These are phyloP conservation scores for Buceros bicornis DNA, from an alignment of 2,797 vertebrate genomes.

Conservation along the genomic window DNA sequence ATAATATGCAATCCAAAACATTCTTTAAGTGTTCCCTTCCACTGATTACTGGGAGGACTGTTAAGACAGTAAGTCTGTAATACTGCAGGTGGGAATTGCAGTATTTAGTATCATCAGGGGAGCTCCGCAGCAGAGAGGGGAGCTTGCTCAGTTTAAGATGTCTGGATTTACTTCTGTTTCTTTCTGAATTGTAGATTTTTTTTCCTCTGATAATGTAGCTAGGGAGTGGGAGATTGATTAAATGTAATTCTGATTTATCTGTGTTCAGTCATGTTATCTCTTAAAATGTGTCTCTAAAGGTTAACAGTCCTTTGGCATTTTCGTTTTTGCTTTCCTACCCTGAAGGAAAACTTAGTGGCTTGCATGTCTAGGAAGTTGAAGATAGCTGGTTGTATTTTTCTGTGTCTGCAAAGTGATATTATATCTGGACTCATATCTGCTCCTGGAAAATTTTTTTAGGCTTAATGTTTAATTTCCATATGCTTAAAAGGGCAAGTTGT, in stretches of 20 bases:
- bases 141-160: constrained; percentile 38
- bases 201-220: constrained; percentile 16
- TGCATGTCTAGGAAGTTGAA: constrained; percentile 7
- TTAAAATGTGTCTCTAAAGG: constrained; percentile 59
- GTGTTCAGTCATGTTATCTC: constrained; percentile 44
- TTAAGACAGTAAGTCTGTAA: constrained; percentile 31
- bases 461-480: constrained; percentile 64
- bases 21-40: constrained; percentile 52
- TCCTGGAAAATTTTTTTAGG: constrained; percentile 48
- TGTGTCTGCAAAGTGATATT: constrained; percentile 31
- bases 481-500: constrained; percentile 31
- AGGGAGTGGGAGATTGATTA: constrained; percentile 49
- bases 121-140: constrained; percentile 5
- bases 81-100: constrained; percentile 10
- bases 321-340: constrained; percentile 54
- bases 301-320: constrained; percentile 68
- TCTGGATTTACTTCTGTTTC: constrained; percentile 45
- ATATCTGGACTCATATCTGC: constrained; percentile 59
- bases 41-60: constrained; percentile 48
- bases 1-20: constrained; percentile 38
- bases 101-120: constrained; percentile 7
- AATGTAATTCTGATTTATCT: constrained; percentile 47
- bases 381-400: constrained; percentile 58
- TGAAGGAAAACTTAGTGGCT: constrained; percentile 37
- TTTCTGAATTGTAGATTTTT: constrained; percentile 50